Percentiles rank a stretch among this genome's conserved stretches.
These are phyloP conservation scores for Collichthys lucidus DNA, from an alignment of 2,113 vertebrate species.

Conservation along the genomic window DNA sequence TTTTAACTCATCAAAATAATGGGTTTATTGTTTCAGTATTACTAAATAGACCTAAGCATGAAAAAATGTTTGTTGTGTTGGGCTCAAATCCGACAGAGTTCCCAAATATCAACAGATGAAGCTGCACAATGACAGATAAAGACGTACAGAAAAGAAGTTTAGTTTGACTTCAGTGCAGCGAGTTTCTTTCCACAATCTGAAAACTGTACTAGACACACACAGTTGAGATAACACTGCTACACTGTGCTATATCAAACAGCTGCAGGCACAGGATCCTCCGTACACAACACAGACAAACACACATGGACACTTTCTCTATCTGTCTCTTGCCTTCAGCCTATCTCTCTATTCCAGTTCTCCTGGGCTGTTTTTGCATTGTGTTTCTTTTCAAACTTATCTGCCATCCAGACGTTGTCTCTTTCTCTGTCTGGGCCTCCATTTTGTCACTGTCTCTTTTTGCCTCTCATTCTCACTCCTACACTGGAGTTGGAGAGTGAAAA, in stretches of 20 bases:
- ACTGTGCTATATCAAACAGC: slow-evolving; percentile 48
- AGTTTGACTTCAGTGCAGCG: not conserved
- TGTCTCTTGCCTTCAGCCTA: slow-evolving; percentile 23
- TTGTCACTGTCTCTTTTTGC: slow-evolving; percentile 32
- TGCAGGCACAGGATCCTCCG: slow-evolving; percentile 32
- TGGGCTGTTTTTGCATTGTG: slow-evolving; percentile 31
- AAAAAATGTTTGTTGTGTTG: not conserved
- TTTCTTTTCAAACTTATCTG: slow-evolving; percentile 51
- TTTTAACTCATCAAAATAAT: too few species aligned
- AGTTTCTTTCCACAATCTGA: slow-evolving; percentile 17
- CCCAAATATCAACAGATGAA: slow-evolving; percentile 6
- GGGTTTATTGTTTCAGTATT: too few species aligned
- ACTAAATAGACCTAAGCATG: not conserved
- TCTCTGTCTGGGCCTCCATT: slow-evolving; percentile 37
- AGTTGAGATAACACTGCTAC: not conserved
- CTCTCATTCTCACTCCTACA: not conserved
- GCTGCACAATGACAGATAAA: not conserved
- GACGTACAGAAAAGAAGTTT: not conserved
- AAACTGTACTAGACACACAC: not conserved
- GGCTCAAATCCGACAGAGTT: not conserved
- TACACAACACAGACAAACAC: slow-evolving; percentile 14
- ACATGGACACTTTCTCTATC: slow-evolving; percentile 13
- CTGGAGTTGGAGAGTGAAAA: not conserved
- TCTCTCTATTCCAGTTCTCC: slow-evolving; percentile 42
- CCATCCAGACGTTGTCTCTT: slow-evolving; percentile 31